Conservation (phyloP, 2,888 invertebrate genomes). For the Trypoxylon attenuatum region DNA sequence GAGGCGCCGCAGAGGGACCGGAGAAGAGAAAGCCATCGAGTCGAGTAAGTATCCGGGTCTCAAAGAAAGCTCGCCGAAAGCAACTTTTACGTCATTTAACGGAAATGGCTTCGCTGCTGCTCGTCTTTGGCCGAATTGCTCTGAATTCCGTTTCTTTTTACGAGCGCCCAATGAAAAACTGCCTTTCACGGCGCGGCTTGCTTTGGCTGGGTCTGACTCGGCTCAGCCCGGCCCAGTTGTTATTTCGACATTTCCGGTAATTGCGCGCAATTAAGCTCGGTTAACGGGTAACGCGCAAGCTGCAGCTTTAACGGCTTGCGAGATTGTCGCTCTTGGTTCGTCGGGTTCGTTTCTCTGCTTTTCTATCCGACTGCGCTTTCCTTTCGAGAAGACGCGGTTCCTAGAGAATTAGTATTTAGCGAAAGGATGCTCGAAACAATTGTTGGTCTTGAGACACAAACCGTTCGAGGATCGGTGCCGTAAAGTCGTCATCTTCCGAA, state of each 20-base stretch:
- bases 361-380: no score
- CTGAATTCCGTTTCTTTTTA: conserved; percentile 3
- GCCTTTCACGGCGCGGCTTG: not conserved
- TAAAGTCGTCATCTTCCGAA: no score
- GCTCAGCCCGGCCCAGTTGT: not conserved
- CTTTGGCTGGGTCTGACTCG: conserved; percentile 1
- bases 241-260: conserved; percentile 12
- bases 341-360: no score
- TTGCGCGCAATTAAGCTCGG: conserved; percentile 3
- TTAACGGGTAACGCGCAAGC: conserved; percentile 6
- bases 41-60: conserved; percentile 14
- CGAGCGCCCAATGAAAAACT: conserved; percentile 3
- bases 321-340: no score
- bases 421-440: no score
- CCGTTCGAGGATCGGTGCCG: no score
- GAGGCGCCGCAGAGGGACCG: not conserved
- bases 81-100: conserved; percentile 26
- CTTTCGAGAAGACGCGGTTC: no score
- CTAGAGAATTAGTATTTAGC: no score
- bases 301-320: no score
- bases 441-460: no score
- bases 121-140: not conserved
- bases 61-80: conserved; percentile 17
- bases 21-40: conserved; percentile 7
- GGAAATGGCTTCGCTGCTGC: conserved; percentile 5